Base-by-base conservation (phyloP, 1,140 invertebrate species). In the Leptinotarsa defecta region DNA sequence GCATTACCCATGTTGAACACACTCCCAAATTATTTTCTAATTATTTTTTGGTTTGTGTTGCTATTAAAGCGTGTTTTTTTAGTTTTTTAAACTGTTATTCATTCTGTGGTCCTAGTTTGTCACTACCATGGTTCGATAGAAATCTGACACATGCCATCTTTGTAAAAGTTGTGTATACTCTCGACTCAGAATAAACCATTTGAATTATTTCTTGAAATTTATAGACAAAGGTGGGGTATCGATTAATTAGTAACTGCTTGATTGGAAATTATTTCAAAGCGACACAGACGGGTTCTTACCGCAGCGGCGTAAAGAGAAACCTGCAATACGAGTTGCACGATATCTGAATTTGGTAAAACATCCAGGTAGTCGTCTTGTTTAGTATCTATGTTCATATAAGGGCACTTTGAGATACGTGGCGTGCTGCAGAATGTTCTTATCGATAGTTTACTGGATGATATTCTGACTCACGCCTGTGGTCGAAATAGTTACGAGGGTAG, bases 281-380 rank as follows among this genome's bases (percentile, higher is more conserved):
- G 52, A 57, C 52, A 57, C 52, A 15, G 52, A 57, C 52, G 13
- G 52, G n/a, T 57, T 57, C 52, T 57, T 57, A 57, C 15, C 52
- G 13, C 52, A 17, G 17, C 52, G 17, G 52, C 15, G 52, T 15
- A 17, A 57, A 17, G 52, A 17, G 52, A 17, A 57, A 19, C 15
- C 15, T 17, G 52, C 15, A 57, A 57, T 19, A 15, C n/a, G 52
- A 15, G n/a, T 17, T 57, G n/a, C 52, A 57, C 17, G 52, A 57
- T 57, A 57, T 57, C 52, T 57, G 52, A 57, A 57, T 57, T 57
- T 57, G 52, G 52, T 57, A 57, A 57, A 57, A 57, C 52, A 57
- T 57, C 52, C 52, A 57, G 52, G 52, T 57, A 57, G 52, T 57
- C 52, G 52, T 57, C 52, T 57, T 57, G 52, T 57, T 57, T 57